Evolutionary conservation across 2,113 vertebrate genomes (phyloP).

Genomic region (Acanthochromis polyacanthus): DNA sequence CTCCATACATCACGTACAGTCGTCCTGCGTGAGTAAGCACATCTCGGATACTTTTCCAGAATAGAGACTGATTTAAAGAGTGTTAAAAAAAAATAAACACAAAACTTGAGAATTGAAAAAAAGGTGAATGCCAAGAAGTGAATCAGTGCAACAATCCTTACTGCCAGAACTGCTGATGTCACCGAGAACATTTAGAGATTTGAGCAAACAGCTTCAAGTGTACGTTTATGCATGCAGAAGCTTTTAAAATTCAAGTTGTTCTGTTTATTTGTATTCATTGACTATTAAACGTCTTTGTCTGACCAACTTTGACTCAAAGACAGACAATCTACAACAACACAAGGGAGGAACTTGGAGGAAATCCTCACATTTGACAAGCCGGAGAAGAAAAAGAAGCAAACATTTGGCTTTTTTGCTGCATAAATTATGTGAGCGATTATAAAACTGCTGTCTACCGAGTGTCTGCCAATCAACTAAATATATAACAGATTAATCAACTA

Average conservation of each 20-base stretch:
- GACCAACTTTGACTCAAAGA: neutral
- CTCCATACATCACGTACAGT: constrained; percentile 15
- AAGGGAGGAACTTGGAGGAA: neutral
- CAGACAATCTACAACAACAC: no score
- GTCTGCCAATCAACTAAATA: neutral
- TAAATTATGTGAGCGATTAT: neutral
- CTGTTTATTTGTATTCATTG: neutral
- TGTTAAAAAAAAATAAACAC: constrained; percentile 11
- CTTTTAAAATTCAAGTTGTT: neutral
- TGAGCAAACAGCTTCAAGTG: neutral
- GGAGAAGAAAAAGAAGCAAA: neutral
- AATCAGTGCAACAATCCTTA: constrained; percentile 17
- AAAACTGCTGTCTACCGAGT: neutral
- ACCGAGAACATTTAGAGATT: constrained; percentile 2
- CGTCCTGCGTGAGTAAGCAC: constrained; percentile 7
- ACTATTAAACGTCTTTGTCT: neutral
- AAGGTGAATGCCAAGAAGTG: constrained; percentile 44
- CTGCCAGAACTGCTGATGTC: constrained; percentile 37
- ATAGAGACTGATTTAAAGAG: constrained; percentile 27
- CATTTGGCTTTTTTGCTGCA: neutral
- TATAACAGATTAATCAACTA: neutral
- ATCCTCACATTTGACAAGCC: neutral
- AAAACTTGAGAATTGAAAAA: neutral
- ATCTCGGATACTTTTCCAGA: constrained; percentile 16
- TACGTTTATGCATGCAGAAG: neutral